Evolutionary conservation across 2,797 vertebrate species (phyloP), one percentile per base, ranked within the genome.

Genomic region (Oreonectes daqikongensis): DNA sequence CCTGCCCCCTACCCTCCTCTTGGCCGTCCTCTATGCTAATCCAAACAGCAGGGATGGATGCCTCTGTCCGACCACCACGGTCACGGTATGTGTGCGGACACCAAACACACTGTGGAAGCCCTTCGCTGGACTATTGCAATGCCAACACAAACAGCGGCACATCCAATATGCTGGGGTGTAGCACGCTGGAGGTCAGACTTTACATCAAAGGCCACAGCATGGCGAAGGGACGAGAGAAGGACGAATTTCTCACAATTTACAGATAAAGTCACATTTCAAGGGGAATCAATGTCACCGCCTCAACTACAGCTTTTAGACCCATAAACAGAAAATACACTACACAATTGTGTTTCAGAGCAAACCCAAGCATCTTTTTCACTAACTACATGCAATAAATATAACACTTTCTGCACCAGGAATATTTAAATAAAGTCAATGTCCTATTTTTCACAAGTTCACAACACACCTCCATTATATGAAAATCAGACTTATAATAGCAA

Each of bases 21-120:
- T 80, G 77, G 81, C 77, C 18, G 75, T 78, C 77, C 79, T 80
- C 74, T 77, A 81, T 42, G 71, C 80, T 83, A 83, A 83, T 85
- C 79, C 81, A 82, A 76, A 78, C 79, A 82, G 79, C 74, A 79
- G 74, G 68, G 68, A 10, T 72, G 61, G 68, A 57, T 40, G 67
- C 60, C 67, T 80, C 78, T n/a, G 50, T 55, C 44, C 4, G 48
- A 65, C 66, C 67, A 63, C 59, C 38, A 68, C 50, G 3, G 22
- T 64, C 65, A 46, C 18, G 10, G 52, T 77, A 38, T 67, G 64
- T 46, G 71, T 70, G 30, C 65, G 70, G 60, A 65, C 22, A 32
- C 53, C 40, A 72, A 78, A 65, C 24, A 17, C 67, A 66, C 61
- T 60, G 30, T 59, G 50, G 69, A 72, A 64, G 77, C 30, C 52